phyloP scores from a whole-genome alignment of 92 coral and sea anemone species.

The Nematostella vectensis region DNA sequence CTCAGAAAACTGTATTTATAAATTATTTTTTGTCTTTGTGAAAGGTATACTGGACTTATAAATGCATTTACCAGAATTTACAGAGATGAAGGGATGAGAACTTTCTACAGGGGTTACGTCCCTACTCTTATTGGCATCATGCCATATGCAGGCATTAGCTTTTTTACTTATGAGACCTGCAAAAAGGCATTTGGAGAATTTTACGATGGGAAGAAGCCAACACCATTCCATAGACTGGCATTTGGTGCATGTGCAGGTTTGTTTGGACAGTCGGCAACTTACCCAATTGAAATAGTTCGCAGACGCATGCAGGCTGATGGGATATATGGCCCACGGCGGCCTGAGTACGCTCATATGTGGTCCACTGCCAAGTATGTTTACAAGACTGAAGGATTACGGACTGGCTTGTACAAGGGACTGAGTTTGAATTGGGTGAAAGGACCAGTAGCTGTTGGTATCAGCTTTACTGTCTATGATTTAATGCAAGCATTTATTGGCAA shows the following conservation, averaged over 20 bases:
- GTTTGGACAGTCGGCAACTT: conserved; percentile 83
- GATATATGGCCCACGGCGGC: conserved; percentile 41
- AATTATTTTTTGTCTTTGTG: no score
- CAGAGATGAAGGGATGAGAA: conserved; percentile 69
- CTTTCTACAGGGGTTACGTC: conserved; percentile 75
- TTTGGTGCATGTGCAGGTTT: conserved; percentile 98
- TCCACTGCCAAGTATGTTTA: conserved; percentile 72
- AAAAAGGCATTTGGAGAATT: conserved; percentile 57
- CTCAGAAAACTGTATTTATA: no score
- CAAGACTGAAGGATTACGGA: conserved; percentile 66
- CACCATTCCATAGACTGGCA: conserved; percentile 74
- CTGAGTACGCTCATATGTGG: conserved; percentile 83
- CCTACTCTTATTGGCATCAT: conserved; percentile 88
- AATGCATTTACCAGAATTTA: conserved; percentile 69
- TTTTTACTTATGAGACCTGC: conserved; percentile 87
- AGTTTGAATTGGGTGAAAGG: conserved; percentile 99
- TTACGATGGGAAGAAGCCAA: conserved; percentile 30
- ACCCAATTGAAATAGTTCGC: conserved; percentile 90
- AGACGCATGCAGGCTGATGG: conserved; percentile 98
- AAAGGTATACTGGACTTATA: conserved; percentile 67
- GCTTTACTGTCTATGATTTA: conserved; percentile 89
- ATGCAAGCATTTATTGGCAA: conserved; percentile 63
- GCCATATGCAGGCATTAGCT: conserved; percentile 95
- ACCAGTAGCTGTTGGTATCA: conserved; percentile 94
- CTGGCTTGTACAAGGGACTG: conserved; percentile 81